Percentiles rank a stretch among this genome's conserved stretches.
phyloP scores from a whole-genome alignment of 92 coral and sea anemone species.

The Metridium senile region DNA sequence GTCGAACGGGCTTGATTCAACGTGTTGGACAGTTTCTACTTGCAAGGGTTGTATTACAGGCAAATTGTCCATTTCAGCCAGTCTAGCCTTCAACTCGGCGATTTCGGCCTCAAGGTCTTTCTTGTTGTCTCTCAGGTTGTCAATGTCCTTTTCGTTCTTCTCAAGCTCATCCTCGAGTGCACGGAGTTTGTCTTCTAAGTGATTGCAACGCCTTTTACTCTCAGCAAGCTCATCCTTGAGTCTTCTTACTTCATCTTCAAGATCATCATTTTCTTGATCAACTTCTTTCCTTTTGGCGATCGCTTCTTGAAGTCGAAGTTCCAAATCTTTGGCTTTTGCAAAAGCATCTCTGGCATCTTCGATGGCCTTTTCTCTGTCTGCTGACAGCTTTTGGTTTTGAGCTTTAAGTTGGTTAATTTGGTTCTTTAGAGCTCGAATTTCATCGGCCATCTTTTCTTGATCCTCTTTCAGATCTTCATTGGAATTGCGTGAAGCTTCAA shows the following conservation, averaged over 20 bases:
- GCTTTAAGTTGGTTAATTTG: constrained; percentile 53
- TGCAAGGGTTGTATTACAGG: constrained; percentile 61
- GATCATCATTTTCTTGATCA: constrained; percentile 73
- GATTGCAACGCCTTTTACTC: constrained; percentile 31
- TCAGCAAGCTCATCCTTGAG: constrained; percentile 59
- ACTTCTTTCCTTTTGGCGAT: constrained; percentile 45
- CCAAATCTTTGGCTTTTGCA: constrained; percentile 65
- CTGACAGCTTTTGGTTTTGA: constrained; percentile 48
- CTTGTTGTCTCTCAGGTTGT: constrained; percentile 55
- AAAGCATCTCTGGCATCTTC: constrained; percentile 66
- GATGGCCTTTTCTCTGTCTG: constrained; percentile 76
- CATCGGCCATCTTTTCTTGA: constrained; percentile 50
- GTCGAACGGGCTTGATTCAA: constrained; percentile 63
- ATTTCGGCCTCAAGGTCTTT: constrained; percentile 61
- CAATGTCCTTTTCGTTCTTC: constrained; percentile 67
- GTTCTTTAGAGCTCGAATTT: constrained; percentile 51
- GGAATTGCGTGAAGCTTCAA: constrained; percentile 62
- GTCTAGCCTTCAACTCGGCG: constrained; percentile 61
- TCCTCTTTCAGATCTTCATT: constrained; percentile 66
- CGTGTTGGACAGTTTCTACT: constrained; percentile 57
- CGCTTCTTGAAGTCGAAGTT: constrained; percentile 58
- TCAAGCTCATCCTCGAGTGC: constrained; percentile 71
- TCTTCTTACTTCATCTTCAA: constrained; percentile 61
- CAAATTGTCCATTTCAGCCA: constrained; percentile 70
- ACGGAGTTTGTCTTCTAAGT: constrained; percentile 67